Conservation (phyloP, 1,140 invertebrate genomes). For the Hesperophylax magnus region DNA sequence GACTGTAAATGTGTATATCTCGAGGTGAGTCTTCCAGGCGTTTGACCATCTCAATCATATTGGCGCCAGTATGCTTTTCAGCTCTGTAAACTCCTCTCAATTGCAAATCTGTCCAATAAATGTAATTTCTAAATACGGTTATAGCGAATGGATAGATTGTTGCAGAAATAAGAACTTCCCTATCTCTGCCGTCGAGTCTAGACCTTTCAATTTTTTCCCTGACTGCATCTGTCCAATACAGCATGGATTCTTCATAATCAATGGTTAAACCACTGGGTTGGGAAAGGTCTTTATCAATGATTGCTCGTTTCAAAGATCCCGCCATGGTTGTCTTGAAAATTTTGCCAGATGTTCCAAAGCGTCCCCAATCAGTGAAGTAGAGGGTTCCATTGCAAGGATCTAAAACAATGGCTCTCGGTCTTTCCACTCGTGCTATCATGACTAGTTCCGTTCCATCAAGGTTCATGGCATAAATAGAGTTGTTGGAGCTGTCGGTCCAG, state of each 20-base stretch:
- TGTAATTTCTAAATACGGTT: constrained; percentile 91
- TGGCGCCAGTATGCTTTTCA: constrained; percentile 96
- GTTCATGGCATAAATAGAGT: constrained; percentile 96
- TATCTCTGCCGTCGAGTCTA: constrained; percentile 86
- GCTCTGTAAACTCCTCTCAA: constrained; percentile 94
- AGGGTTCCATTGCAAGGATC: constrained; percentile 96
- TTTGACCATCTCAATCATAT: constrained; percentile 95
- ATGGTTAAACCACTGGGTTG: constrained; percentile 97
- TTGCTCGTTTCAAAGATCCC: constrained; percentile 90
- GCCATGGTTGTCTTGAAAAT: constrained; percentile 98
- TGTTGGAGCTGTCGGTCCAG: constrained; percentile 96
- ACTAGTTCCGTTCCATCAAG: constrained; percentile 90
- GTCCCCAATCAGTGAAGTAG: constrained; percentile 95
- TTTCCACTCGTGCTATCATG: constrained; percentile 93
- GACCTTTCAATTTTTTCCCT: constrained; percentile 97
- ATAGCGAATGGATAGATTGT: constrained; percentile 98
- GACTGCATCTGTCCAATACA: constrained; percentile 99
- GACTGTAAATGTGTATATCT: constrained; percentile 92
- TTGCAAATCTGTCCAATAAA: constrained; percentile 98
- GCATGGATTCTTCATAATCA: constrained; percentile 94
- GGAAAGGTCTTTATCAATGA: constrained; percentile 92
- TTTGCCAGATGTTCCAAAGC: constrained; percentile 92
- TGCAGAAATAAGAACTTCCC: constrained; percentile 85
- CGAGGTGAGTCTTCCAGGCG: constrained; percentile 91
- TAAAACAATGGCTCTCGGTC: constrained; percentile 94